Percentiles rank a stretch among this genome's conserved stretches.
Conservation (phyloP, 2,113 vertebrate species). For the Daphoenositta chrysoptera region DNA sequence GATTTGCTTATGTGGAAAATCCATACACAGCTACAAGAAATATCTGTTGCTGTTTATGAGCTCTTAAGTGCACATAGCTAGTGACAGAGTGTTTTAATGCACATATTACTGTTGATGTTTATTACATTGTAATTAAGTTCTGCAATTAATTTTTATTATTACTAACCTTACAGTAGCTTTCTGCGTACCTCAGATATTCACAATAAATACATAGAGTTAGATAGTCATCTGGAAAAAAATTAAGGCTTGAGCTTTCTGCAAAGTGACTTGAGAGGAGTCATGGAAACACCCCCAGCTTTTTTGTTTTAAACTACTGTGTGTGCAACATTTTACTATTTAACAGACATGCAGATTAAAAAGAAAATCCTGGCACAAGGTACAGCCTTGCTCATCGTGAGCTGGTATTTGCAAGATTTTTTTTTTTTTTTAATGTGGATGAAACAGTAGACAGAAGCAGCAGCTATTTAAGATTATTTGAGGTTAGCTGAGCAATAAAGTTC, state of each 20-base stretch:
- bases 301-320: neutral
- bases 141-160: constrained; percentile 7
- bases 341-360: neutral
- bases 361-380: neutral
- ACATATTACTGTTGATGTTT: neutral
- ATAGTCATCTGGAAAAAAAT: neutral
- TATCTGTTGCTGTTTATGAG: neutral
- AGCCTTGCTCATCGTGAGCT: neutral
- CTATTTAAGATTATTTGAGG: neutral
- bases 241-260: neutral
- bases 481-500: neutral
- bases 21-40: neutral
- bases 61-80: neutral
- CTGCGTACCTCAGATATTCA: neutral
- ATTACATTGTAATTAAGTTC: neutral
- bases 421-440: neutral
- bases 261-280: neutral
- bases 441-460: neutral
- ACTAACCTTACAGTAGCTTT: neutral
- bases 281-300: neutral
- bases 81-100: neutral
- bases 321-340: neutral
- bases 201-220: neutral
- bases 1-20: neutral
- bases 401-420: neutral